phyloP scores from a whole-genome alignment of 2,113 vertebrate species.

The Climacteris rufus region DNA sequence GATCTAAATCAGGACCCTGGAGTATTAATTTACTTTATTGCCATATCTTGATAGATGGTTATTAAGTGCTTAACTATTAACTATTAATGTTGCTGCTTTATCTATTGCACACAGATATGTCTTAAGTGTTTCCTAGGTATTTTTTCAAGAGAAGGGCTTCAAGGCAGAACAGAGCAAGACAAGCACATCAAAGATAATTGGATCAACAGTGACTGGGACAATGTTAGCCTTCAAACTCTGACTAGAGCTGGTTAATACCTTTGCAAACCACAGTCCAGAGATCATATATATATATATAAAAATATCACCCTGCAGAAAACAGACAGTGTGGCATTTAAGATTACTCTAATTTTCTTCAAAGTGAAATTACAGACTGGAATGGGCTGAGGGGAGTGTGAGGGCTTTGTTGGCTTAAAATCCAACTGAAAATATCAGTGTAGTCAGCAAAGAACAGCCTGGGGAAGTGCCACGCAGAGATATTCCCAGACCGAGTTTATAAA shows the following conservation, averaged over 20 bases:
- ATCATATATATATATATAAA: background rate
- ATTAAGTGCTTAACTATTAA: background rate
- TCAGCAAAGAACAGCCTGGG: background rate
- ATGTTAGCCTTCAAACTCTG: background rate
- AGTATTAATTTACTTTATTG: slow-evolving; percentile 26
- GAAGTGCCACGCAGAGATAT: background rate
- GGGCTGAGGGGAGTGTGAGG: background rate
- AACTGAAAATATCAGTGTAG: background rate
- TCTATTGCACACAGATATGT: background rate
- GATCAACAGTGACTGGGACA: background rate
- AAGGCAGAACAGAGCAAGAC: background rate
- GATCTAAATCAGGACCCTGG: background rate
- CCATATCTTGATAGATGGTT: background rate
- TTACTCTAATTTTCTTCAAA: background rate
- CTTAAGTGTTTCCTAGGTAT: background rate
- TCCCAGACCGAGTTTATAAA: background rate
- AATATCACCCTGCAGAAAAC: background rate
- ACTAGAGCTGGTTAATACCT: background rate
- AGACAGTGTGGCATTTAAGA: background rate
- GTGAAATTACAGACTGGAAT: background rate
- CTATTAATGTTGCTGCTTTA: slow-evolving; percentile 28
- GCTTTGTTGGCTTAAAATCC: background rate
- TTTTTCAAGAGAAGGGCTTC: background rate
- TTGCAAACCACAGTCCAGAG: background rate
- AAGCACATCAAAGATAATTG: background rate